These are phyloP conservation scores for Thymelicus sylvestris DNA, from an alignment of 2,888 invertebrate genomes.

Conservation along the genomic window DNA sequence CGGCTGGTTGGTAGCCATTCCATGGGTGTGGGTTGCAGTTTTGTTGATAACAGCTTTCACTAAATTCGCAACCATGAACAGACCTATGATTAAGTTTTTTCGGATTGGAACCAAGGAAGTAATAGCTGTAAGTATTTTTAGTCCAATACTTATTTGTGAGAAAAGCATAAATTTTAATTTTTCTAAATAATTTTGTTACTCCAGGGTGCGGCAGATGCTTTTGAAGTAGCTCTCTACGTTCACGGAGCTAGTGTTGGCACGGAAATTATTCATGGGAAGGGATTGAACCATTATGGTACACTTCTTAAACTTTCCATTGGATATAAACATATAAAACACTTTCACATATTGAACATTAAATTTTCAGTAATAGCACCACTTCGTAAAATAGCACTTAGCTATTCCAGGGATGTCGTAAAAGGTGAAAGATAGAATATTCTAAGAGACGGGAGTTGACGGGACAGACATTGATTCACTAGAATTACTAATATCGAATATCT, in stretches of 20 bases:
- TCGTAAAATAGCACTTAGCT: too few relatives aligned
- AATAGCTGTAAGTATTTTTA: constrained; percentile 53
- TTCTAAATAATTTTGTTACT: constrained; percentile 33
- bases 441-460: too few relatives aligned
- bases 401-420: too few relatives aligned
- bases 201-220: constrained; percentile 64
- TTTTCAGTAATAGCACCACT: too few relatives aligned
- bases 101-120: constrained; percentile 60
- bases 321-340: too few relatives aligned
- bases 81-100: constrained; percentile 54
- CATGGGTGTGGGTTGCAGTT: constrained; percentile 62
- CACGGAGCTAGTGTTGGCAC: constrained; percentile 71
- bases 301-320: neutral
- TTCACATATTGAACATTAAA: too few relatives aligned
- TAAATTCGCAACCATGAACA: constrained; percentile 49
- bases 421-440: too few relatives aligned
- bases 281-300: constrained; percentile 71
- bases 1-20: constrained; percentile 61
- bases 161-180: neutral
- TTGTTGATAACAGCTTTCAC: constrained; percentile 51
- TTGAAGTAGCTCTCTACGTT: constrained; percentile 69
- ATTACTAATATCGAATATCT: too few relatives aligned
- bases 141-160: neutral
- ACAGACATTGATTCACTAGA: too few relatives aligned
- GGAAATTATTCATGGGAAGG: constrained; percentile 74